These are phyloP conservation scores for Machimus rusticus DNA, from an alignment of 2,888 invertebrate species.

Conservation along the genomic window DNA sequence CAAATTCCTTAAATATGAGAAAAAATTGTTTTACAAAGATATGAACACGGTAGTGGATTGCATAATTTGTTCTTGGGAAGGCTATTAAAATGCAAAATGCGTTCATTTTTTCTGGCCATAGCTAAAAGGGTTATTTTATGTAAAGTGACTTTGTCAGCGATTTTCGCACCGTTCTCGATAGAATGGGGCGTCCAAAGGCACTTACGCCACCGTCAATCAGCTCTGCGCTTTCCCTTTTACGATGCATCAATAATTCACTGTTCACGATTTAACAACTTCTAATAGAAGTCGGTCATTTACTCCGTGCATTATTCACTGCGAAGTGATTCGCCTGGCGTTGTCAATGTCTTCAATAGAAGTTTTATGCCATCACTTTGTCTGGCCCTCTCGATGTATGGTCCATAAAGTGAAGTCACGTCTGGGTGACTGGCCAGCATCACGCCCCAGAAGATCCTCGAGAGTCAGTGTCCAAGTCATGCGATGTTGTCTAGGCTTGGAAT, in stretches of 20 bases:
- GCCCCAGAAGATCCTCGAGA: background rate
- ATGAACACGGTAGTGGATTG: no score
- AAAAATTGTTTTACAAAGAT: no score
- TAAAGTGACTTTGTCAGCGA: background rate
- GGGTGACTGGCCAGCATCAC: conserved; percentile 7
- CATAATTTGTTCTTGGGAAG: background rate
- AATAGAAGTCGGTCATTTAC: background rate
- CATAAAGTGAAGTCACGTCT: conserved; percentile 21
- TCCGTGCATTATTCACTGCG: background rate
- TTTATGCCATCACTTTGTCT: conserved; percentile 3
- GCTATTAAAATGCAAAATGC: background rate
- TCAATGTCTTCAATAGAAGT: background rate
- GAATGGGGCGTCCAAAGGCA: background rate
- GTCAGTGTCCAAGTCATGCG: background rate
- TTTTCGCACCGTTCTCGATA: background rate
- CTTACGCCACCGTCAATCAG: background rate
- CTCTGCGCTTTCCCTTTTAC: background rate
- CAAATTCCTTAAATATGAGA: no score
- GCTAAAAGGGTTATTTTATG: background rate
- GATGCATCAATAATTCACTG: background rate
- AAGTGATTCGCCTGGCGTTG: background rate
- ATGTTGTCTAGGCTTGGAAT: background rate
- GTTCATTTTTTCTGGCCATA: background rate
- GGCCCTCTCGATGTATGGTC: background rate
- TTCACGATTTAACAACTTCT: background rate